These are phyloP conservation scores for Lethocerus indicus DNA, from an alignment of 1,140 invertebrate genomes.

Conservation along the genomic window DNA sequence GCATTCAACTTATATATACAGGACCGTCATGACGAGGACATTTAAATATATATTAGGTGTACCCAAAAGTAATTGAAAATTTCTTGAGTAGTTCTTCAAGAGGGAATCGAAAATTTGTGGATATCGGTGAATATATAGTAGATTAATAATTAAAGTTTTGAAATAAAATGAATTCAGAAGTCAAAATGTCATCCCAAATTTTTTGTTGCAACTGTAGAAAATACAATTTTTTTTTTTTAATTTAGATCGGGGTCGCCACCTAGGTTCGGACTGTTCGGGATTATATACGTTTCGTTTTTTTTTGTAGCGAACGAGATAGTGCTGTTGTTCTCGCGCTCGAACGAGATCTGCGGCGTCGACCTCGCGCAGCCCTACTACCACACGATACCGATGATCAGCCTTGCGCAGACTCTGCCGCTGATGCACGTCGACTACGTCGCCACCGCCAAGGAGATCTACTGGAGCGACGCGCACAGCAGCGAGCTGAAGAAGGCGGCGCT, in stretches of 20 bases:
- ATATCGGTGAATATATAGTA: too few relatives aligned
- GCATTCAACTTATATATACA: too few relatives aligned
- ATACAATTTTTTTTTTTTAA: slow-evolving; percentile 17
- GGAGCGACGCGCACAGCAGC: slow-evolving; percentile 56
- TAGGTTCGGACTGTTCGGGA: neutral
- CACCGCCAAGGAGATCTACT: slow-evolving; percentile 48
- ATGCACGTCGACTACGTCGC: slow-evolving; percentile 50
- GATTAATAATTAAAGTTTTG: too few relatives aligned
- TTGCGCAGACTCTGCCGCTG: slow-evolving; percentile 40
- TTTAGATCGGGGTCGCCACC: too few relatives aligned
- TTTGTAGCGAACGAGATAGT: slow-evolving; percentile 52
- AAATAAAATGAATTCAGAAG: too few relatives aligned
- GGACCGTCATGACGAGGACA: too few relatives aligned
- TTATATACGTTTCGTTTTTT: slow-evolving; percentile 15
- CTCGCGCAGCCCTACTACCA: slow-evolving; percentile 52
- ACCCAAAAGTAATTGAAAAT: too few relatives aligned
- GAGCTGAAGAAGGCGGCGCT: slow-evolving; percentile 54
- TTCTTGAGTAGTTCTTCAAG: too few relatives aligned
- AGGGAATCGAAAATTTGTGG: too few relatives aligned
- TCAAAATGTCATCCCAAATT: too few relatives aligned
- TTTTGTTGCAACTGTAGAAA: neutral
- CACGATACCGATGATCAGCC: slow-evolving; percentile 56
- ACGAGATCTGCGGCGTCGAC: slow-evolving; percentile 71
- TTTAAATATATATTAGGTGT: too few relatives aligned
- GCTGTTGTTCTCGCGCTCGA: slow-evolving; percentile 49